Percentiles rank a stretch among this genome's conserved stretches.
These are phyloP conservation scores for Kuschelorhynchus macadamiae DNA, from an alignment of 2,888 invertebrate genomes.

Conservation along the genomic window DNA sequence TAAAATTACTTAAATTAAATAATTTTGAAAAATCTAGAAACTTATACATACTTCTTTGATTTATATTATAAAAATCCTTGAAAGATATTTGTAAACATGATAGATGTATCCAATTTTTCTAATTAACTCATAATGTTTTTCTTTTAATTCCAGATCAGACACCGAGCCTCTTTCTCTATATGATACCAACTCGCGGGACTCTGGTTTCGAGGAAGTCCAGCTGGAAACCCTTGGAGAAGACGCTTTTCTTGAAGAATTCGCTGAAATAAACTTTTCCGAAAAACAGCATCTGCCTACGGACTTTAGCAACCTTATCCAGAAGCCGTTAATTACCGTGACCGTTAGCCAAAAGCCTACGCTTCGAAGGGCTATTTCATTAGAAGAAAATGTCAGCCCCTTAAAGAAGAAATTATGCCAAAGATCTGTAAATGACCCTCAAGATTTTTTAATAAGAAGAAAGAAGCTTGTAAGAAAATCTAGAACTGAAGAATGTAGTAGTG, in stretches of 20 bases:
- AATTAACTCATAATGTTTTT: no score
- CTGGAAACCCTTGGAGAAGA: conserved; percentile 27
- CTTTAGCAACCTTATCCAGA: conserved; percentile 31
- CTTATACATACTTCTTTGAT: no score
- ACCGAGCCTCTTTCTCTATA: no score
- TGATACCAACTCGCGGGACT: conserved; percentile 43
- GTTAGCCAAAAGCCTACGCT: conserved; percentile 6
- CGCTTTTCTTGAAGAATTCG: conserved; percentile 41
- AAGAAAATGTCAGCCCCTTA: conserved; percentile 19
- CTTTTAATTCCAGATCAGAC: no score
- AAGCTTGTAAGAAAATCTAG: conserved; percentile 12
- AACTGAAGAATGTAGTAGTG: conserved; percentile 8
- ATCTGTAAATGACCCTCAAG: background rate
- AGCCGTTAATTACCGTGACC: conserved; percentile 29
- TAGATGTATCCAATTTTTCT: no score
- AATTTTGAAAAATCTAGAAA: no score
- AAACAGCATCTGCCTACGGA: conserved; percentile 21
- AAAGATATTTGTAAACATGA: no score
- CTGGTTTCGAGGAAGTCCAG: conserved; percentile 38
- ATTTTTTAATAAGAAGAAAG: conserved; percentile 25
- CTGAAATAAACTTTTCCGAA: conserved; percentile 24
- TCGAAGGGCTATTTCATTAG: conserved; percentile 13
- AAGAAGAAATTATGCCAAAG: conserved; percentile 37
- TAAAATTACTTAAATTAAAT: no score
- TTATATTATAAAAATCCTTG: no score